Evolutionary conservation across 2,888 invertebrate species (phyloP), one percentile per base, ranked within the genome.

Genomic region (Cataglyphis altisquamis): DNA sequence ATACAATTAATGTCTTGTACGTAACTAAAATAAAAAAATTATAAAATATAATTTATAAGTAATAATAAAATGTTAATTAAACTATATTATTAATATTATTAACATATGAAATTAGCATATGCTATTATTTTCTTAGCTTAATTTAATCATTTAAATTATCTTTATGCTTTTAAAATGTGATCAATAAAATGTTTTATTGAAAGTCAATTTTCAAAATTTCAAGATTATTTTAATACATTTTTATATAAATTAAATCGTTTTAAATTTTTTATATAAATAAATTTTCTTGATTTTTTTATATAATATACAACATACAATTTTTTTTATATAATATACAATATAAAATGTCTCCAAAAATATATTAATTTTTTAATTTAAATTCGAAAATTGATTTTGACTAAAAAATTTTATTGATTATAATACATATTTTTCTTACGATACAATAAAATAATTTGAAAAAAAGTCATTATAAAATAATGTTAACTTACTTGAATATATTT

Each of bases 11-110:
- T 82, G 25, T 86, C 84, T 0, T 25, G 64, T 8, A 83, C 87
- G 18, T 86, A 88, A 29, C 90, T 89, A 21, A 68, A 68, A 48
- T 48, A 29, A 48, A 68, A 29, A 5, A n/a, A 25, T 55, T 15
- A 10, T 18, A 39, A 21, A 74, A 70, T 48, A 62, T 67, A 60
- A 10, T 21, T 18, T 63, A 63, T 63, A 10, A 32, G n/a, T 52
- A 52, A 32, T 62, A 32, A 18, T 18, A 9, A 29, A 3, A 25
- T 9, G 9, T 45, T 67, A 18, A 45, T 41, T 66, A 5, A 32
- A 32, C 9, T 66, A 8, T 12, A 15, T 6, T 36, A 15, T 9
- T 32, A 9, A n/a, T 9, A 55, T 9, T 9, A 5, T 57, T 57
- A 41, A 41, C 15, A 45, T 45, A 45, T 45, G 4, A 45, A 45